A percentile compares a stretch with the other conserved stretches of the same genome.
Conservation (phyloP, 2,113 vertebrate species). For the Nothocercus julius region DNA sequence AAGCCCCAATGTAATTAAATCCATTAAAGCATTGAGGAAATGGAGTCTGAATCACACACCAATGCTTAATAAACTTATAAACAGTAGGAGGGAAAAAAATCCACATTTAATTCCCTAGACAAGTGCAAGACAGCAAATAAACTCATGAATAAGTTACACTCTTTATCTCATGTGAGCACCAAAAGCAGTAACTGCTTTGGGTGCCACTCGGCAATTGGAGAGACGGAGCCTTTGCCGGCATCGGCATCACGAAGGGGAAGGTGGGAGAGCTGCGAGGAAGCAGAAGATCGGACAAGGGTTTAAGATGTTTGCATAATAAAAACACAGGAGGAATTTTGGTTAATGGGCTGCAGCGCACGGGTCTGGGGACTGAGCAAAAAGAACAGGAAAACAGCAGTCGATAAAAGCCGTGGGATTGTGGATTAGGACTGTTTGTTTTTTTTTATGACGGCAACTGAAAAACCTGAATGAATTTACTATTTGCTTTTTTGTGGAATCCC, state of each 20-base stretch:
- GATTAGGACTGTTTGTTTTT: background rate
- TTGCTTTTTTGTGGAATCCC: background rate
- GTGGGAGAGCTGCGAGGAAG: background rate
- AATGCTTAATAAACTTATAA: background rate
- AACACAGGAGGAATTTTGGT: background rate
- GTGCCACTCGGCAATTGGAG: rapidly evolving
- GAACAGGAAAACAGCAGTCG: background rate
- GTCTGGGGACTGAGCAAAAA: background rate
- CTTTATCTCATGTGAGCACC: conserved; percentile 11
- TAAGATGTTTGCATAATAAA: background rate
- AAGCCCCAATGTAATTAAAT: conserved; percentile 50
- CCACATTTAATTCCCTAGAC: background rate
- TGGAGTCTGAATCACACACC: background rate
- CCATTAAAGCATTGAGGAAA: conserved; percentile 38
- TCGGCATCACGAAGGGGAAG: rapidly evolving
- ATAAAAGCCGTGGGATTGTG: background rate
- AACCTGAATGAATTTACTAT: background rate
- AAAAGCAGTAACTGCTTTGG: background rate
- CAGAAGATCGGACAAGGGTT: background rate
- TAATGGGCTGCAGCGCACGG: no score
- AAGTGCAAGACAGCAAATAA: background rate
- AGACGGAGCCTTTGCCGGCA: rapidly evolving
- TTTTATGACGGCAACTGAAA: background rate
- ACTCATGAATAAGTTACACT: background rate
- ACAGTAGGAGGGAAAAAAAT: background rate